Percentiles rank a stretch among this genome's conserved stretches.
phyloP scores from a whole-genome alignment of 2,797 vertebrate genomes.

The Tinamus major region DNA sequence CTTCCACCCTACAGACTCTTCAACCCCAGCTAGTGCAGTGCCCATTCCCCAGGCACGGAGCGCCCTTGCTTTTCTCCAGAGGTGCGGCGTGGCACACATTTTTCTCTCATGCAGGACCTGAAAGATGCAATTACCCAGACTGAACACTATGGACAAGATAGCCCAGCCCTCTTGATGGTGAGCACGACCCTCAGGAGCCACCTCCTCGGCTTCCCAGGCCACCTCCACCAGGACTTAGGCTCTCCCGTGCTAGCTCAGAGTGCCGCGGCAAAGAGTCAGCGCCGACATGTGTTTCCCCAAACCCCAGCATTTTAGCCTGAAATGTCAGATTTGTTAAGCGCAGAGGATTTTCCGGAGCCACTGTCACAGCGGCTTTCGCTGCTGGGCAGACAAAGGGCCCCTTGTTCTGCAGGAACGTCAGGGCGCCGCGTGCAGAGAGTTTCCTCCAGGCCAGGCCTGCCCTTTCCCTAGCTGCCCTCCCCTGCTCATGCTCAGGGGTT shows the following conservation, averaged over 20 bases:
- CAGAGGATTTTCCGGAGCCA: conserved; percentile 42
- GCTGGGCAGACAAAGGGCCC: conserved; percentile 47
- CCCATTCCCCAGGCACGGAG: background rate
- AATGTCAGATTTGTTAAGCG: conserved; percentile 74
- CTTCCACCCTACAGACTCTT: background rate
- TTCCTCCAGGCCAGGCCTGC: background rate
- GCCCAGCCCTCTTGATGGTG: conserved; percentile 67
- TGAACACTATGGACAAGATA: conserved; percentile 74
- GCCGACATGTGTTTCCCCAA: conserved; percentile 31
- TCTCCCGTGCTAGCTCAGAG: conserved; percentile 35
- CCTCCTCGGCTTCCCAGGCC: conserved; percentile 54
- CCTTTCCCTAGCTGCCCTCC: background rate
- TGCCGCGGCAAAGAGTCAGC: conserved; percentile 30
- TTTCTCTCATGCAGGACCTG: conserved; percentile 74
- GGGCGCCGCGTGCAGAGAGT: background rate
- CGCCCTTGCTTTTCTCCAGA: background rate
- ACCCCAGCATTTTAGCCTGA: conserved; percentile 65
- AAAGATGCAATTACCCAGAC: conserved; percentile 77
- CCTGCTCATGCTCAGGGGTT: conserved; percentile 7
- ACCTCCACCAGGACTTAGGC: conserved; percentile 37
- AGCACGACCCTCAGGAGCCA: conserved; percentile 51
- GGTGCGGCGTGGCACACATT: conserved; percentile 61
- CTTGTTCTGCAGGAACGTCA: conserved; percentile 47
- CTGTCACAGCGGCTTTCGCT: conserved; percentile 36
- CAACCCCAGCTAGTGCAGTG: background rate